These are phyloP conservation scores for Drosophila hamatofila DNA, from an alignment of 2,888 invertebrate species.

Conservation along the genomic window DNA sequence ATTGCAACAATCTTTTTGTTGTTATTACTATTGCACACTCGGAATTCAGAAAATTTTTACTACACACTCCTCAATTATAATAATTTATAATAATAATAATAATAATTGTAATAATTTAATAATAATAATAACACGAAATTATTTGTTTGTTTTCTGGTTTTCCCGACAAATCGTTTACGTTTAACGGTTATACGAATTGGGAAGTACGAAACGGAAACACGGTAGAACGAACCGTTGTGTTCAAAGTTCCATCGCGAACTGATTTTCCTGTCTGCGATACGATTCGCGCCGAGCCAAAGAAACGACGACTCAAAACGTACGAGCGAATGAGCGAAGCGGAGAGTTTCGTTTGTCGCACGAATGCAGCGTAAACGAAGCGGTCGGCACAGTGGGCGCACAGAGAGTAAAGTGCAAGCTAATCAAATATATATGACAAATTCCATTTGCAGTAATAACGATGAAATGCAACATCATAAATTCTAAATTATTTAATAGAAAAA, in stretches of 20 bases:
- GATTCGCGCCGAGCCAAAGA: conserved; percentile 46
- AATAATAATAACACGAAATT: conserved; percentile 20
- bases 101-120: conserved; percentile 30
- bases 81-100: conserved; percentile 17
- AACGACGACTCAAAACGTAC: conserved; percentile 31
- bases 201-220: conserved; percentile 53
- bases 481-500: neutral
- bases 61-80: conserved; percentile 10
- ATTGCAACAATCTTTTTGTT: conserved; percentile 26
- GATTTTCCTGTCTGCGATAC: conserved; percentile 55
- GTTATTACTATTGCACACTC: conserved; percentile 45
- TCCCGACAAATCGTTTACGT: conserved; percentile 47
- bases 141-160: conserved; percentile 7
- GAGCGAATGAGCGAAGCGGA: conserved; percentile 42
- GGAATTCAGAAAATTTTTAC: conserved; percentile 11
- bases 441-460: neutral
- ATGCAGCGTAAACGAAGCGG: conserved; percentile 41
- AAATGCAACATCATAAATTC: neutral
- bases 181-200: conserved; percentile 44
- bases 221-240: conserved; percentile 82
- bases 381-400: conserved; percentile 42
- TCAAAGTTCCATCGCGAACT: conserved; percentile 73
- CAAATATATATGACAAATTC: neutral
- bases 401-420: neutral
- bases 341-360: conserved; percentile 39